Base-by-base conservation (phyloP, 2,113 vertebrate species). In the Merops nubicus region DNA sequence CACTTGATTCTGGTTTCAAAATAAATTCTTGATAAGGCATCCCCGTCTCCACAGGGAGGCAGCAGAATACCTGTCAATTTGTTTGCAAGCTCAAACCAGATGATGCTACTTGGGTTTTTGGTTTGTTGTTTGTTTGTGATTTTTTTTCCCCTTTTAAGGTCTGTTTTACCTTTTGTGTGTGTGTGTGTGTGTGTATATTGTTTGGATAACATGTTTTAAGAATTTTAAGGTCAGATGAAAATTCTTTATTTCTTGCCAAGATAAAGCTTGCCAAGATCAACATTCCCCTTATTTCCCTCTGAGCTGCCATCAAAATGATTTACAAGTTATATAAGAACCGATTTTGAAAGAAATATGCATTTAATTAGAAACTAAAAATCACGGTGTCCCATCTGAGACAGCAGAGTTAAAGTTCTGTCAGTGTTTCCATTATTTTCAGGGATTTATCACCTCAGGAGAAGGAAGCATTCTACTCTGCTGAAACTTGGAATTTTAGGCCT, bases 31-130 rank as follows among this genome's bases (percentile, higher is more conserved):
- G 53, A 31, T 33, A 70, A 82, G 54, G 28, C 36, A 51, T 57
- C 69, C 31, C 60, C n/a, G 47, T 38, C 59, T 96, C 97, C 97
- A 97, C 97, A 94, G 85, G 97, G 97, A 95, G 97, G 97, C 97
- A 97, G 97, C 96, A 96, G 45, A 79, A 88, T 48, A 91, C 91
- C 67, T 96, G 68, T 56, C 74, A 93, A 85, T 87, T 89, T 89
- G 43, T 80, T 89, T 56, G 43, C 31, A 31, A 54, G 62, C 82
- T 92, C 48, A 43, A 90, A 56, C 40, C 64, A 43, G 38, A 11
- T 60, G 51, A 20, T 68, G 34, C 1, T 15, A 89, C n/a, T n/a
- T n/a, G n/a, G n/a, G n/a, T n/a, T n/a, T n/a, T n/a, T n/a, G n/a
- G n/a, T n/a, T n/a, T n/a, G n/a, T n/a, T n/a, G n/a, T n/a, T n/a